Base-by-base conservation (phyloP, 1,140 invertebrate species). In the Trichonephila inaurata region DNA sequence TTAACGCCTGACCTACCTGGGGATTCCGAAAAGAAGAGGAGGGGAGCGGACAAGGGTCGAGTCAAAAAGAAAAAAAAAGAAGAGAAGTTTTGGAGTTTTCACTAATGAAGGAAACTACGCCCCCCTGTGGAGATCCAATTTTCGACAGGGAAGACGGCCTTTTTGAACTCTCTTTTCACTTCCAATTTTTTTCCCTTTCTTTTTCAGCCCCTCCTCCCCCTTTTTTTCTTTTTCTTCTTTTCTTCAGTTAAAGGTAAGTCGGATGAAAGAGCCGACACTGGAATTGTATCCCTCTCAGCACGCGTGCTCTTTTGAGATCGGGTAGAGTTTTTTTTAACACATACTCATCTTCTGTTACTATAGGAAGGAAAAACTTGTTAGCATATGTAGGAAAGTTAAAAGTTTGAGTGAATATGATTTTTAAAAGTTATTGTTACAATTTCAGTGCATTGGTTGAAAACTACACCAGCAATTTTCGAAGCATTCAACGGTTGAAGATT, bases 41-140 rank as follows among this genome's bases (percentile, higher is more conserved):
- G 16, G 24, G 16, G 51, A 60, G 58, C 66, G 89, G 64, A 44
- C 87, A 89, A 62, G 44, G 58, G 88, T 58, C 24, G 24, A 86
- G 60, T 24, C 19, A 87, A 87, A 33, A 33, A 33, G 1, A 77
- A 72, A 18, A 33, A 64, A 33, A 40, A 24, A 24, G 62, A 62
- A 33, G 85, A 92, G 61, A 81, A 61, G 58, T 58, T 66, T 85
- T 33, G 62, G 81, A 85, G 77, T 92, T 92, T 85, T 83, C 90
- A 81, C 90, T 92, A 92, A 92, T 92, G 90, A 92, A 92, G 90
- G 90, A 61, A 81, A 85, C 90, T 92, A 92, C 90, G 90, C 90
- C 90, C 89, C 90, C 90, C 90, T 85, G 90, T 85, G 61, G 90
- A 62, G 90, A 92, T 92, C 90, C 90, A 92, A 92, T 92, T 92